These are phyloP conservation scores for Telenomus remus DNA, from an alignment of 1,140 invertebrate species.

Conservation along the genomic window DNA sequence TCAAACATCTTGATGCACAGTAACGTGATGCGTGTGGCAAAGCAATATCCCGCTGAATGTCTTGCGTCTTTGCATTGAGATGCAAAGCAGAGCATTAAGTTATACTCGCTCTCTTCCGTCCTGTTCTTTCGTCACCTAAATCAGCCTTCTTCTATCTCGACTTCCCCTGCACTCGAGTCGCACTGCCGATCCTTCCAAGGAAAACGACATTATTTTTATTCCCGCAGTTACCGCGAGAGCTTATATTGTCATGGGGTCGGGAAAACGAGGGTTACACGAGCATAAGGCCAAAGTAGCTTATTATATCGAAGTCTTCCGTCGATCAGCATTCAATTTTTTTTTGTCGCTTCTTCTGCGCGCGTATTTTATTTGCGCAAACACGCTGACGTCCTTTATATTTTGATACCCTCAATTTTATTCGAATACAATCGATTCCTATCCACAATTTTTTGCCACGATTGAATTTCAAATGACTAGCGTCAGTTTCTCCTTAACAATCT, in stretches of 20 bases:
- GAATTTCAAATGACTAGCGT: too few species aligned
- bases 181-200: constrained; percentile 45
- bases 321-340: constrained; percentile 51
- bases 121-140: constrained; percentile 58
- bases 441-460: too few species aligned
- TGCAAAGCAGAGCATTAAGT: constrained; percentile 73
- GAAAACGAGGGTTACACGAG: constrained; percentile 53
- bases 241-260: constrained; percentile 47
- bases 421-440: too few species aligned
- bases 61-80: constrained; percentile 63
- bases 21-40: constrained; percentile 22
- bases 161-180: constrained; percentile 38
- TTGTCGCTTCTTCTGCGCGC: too few species aligned
- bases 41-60: constrained; percentile 63
- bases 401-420: background rate
- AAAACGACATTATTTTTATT: constrained; percentile 60
- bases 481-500: too few species aligned
- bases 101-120: constrained; percentile 45
- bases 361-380: constrained; percentile 24
- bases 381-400: constrained; percentile 20
- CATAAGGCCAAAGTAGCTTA: constrained; percentile 58
- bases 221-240: constrained; percentile 56
- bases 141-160: constrained; percentile 45
- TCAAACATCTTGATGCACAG: background rate
- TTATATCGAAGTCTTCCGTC: constrained; percentile 57